These are phyloP conservation scores for Drosophila paranaensis DNA, from an alignment of 2,888 invertebrate species.

Conservation along the genomic window DNA sequence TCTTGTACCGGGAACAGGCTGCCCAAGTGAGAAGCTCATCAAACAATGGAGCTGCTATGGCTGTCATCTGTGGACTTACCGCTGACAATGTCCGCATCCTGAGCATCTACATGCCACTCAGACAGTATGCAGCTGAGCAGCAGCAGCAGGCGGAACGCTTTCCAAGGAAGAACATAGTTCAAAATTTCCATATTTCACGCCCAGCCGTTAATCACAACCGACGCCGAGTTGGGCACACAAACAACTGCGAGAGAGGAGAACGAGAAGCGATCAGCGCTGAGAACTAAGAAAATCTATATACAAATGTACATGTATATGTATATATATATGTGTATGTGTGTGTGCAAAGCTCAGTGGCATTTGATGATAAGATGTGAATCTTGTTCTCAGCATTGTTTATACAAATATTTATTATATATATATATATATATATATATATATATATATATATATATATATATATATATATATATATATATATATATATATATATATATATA, in stretches of 20 bases:
- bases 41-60: too few species aligned
- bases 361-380: constrained; percentile 34
- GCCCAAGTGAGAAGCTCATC: neutral
- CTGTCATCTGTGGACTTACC: constrained; percentile 28
- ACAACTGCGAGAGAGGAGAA: constrained; percentile 1
- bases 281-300: constrained; percentile 22
- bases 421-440: neutral
- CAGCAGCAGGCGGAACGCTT: constrained; percentile 4
- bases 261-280: neutral
- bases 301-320: neutral
- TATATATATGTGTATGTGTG: neutral
- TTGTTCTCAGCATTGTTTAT: constrained; percentile 30
- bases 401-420: constrained; percentile 12
- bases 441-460: too few species aligned
- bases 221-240: constrained; percentile 9
- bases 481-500: too few species aligned
- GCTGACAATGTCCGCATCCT: constrained; percentile 54
- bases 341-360: neutral
- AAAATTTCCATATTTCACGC: constrained; percentile 17
- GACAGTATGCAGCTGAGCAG: neutral
- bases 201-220: constrained; percentile 9
- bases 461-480: too few species aligned
- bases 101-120: constrained; percentile 15
- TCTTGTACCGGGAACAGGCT: constrained; percentile 67
- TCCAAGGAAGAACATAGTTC: constrained; percentile 1